Conservation (phyloP, 2,888 invertebrate genomes). For the Drosophila ochracea region DNA sequence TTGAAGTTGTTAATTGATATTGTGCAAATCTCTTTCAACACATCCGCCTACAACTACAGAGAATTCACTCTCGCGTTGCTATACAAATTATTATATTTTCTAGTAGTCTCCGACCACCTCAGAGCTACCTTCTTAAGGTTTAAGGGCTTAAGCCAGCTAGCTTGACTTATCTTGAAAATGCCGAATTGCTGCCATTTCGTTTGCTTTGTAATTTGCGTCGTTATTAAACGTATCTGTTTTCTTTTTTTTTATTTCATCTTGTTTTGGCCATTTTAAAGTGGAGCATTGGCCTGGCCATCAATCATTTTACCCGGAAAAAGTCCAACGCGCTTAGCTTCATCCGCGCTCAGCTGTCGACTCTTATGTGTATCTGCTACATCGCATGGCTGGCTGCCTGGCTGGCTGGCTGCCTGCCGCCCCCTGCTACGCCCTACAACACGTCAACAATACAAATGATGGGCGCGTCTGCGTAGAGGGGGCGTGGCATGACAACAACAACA, state of each 20-base stretch:
- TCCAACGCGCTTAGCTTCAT: conserved; percentile 40
- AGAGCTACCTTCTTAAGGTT: too few relatives aligned
- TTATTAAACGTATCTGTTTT: conserved; percentile 50
- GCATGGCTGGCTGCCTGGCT: conserved; percentile 38
- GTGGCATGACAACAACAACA: conserved; percentile 44
- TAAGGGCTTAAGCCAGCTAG: not conserved
- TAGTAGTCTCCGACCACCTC: not conserved
- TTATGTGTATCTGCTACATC: conserved; percentile 69
- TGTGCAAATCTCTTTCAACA: not conserved
- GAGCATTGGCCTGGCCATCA: conserved; percentile 69
- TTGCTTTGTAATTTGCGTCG: conserved; percentile 61
- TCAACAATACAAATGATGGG: conserved; percentile 80
- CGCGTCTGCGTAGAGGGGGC: conserved; percentile 55
- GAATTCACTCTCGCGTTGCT: not conserved
- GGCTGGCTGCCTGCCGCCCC: conserved; percentile 2
- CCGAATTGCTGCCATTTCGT: conserved; percentile 43
- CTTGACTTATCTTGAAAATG: conserved; percentile 35
- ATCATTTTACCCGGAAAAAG: conserved; percentile 63
- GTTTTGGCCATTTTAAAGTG: conserved; percentile 66
- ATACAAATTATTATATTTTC: not conserved
- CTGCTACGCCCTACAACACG: conserved; percentile 47
- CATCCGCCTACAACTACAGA: not conserved
- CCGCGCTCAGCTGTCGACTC: conserved; percentile 69
- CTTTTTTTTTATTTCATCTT: conserved; percentile 12
- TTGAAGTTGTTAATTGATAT: not conserved